A percentile compares a stretch with the other conserved stretches of the same genome.
Conservation (phyloP, 2,797 vertebrate species). For the Coregonus suidteri region DNA sequence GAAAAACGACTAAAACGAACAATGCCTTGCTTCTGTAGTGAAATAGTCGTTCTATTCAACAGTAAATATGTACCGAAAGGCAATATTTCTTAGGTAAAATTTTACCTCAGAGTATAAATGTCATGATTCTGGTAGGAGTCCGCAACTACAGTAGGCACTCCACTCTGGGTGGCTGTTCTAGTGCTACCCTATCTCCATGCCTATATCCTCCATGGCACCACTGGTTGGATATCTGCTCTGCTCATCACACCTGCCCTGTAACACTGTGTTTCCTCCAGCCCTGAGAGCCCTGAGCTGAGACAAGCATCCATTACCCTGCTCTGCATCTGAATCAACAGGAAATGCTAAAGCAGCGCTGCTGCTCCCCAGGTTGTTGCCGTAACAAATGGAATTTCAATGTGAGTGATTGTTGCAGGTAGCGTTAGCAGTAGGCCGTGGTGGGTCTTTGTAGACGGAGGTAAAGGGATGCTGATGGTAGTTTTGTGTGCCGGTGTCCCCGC, state of each 20-base stretch:
- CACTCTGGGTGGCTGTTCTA: too few species aligned
- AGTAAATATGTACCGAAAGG: too few species aligned
- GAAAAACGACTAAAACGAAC: too few species aligned
- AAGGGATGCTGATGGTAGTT: constrained; percentile 1
- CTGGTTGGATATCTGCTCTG: background rate
- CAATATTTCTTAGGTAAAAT: too few species aligned
- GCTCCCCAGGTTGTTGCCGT: constrained; percentile 49
- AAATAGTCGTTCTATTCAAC: too few species aligned
- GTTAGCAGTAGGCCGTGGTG: background rate
- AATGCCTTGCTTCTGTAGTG: too few species aligned
- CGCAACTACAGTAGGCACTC: too few species aligned
- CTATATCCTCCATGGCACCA: background rate
- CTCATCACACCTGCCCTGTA: background rate
- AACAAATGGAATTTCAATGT: constrained; percentile 64
- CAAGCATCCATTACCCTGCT: background rate
- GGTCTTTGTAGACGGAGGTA: background rate
- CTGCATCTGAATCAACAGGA: constrained; percentile 16
- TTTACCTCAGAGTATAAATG: too few species aligned
- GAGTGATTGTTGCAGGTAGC: constrained; percentile 41
- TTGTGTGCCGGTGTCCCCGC: background rate
- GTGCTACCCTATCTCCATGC: background rate
- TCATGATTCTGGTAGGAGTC: too few species aligned
- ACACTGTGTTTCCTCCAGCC: background rate
- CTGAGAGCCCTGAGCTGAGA: background rate
- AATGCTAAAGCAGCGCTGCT: constrained; percentile 38